These are phyloP conservation scores for Aldrovandia affinis DNA, from an alignment of 2,797 vertebrate species.

Conservation along the genomic window DNA sequence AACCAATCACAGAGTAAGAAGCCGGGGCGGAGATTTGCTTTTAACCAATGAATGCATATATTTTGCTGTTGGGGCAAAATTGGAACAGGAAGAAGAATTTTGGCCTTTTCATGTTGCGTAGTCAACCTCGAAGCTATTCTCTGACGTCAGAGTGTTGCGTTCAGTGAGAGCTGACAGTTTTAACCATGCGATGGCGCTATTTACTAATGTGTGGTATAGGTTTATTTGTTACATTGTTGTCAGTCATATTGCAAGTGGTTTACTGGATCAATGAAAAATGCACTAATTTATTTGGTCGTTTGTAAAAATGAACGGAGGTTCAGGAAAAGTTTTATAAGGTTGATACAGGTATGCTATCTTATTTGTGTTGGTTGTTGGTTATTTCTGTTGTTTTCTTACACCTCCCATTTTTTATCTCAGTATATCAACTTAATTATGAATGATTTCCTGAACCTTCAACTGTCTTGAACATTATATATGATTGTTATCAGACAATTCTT, in stretches of 20 bases:
- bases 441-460: not conserved
- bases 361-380: not conserved
- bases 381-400: not conserved
- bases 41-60: conserved; percentile 47
- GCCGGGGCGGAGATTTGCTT: not conserved
- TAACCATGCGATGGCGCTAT: conserved; percentile 39
- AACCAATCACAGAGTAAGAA: conserved; percentile 45
- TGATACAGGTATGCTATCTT: too few relatives aligned
- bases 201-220: not conserved
- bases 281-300: not conserved
- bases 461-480: not conserved
- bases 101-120: not conserved
- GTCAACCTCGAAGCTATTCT: not conserved
- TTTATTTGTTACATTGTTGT: not conserved
- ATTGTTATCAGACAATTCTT: not conserved
- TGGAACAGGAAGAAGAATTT: not conserved
- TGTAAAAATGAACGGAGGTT: not conserved
- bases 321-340: not conserved
- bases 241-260: not conserved
- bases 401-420: not conserved
- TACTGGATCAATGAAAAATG: not conserved
- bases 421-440: not conserved
- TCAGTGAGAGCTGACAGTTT: not conserved
- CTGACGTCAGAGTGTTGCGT: not conserved
- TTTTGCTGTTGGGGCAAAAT: not conserved